A percentile compares a stretch with the other conserved stretches of the same genome.
Evolutionary conservation across 2,113 vertebrate species (phyloP).

Genomic region (Redunca redunca): DNA sequence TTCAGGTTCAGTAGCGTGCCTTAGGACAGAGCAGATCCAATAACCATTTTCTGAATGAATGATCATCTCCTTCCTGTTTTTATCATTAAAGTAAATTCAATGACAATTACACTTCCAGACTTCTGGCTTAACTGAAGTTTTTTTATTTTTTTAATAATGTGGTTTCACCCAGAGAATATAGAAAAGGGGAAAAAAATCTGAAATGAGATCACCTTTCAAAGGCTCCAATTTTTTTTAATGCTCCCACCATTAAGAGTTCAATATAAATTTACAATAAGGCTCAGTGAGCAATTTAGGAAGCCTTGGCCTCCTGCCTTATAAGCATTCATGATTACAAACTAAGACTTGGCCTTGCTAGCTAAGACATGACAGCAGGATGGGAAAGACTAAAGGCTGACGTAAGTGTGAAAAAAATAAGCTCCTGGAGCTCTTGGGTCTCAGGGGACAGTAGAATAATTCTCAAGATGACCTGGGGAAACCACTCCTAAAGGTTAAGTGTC

Average conservation of each 20-base stretch:
- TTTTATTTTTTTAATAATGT: slow-evolving; percentile 35
- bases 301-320: slow-evolving; percentile 67
- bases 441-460: not conserved
- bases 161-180: slow-evolving; percentile 55
- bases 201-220: slow-evolving; percentile 70
- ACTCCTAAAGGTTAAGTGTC: not conserved
- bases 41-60: slow-evolving; percentile 64
- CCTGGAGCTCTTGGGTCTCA: not conserved
- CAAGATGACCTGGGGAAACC: not conserved
- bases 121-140: slow-evolving; percentile 60
- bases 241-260: slow-evolving; percentile 67
- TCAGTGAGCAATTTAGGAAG: slow-evolving; percentile 51
- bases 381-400: slow-evolving; percentile 52
- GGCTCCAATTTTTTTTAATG: slow-evolving; percentile 63
- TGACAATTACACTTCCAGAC: slow-evolving; percentile 57
- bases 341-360: slow-evolving; percentile 33
- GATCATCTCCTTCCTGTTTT: slow-evolving; percentile 53
- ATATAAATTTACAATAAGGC: slow-evolving; percentile 71
- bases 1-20: not conserved
- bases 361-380: slow-evolving; percentile 13
- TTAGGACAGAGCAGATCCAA: not conserved
- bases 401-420: slow-evolving; percentile 42
- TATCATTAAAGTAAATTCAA: slow-evolving; percentile 68
- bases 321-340: slow-evolving; percentile 64
- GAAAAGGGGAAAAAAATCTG: not conserved